Percentiles rank a stretch among this genome's conserved stretches.
Evolutionary conservation across 2,113 vertebrate genomes (phyloP).

Genomic region (Rattus norvegicus): GRCr8 NC_086026.1:24850501-24851000

Average conservation of each 20-base stretch:
- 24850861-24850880: background rate
- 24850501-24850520: background rate
- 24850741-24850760: background rate
- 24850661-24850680: background rate
- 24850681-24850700: background rate
- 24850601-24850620: background rate
- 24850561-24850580: background rate
- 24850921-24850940: background rate
- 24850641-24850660: background rate
- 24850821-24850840: background rate
- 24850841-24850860: background rate
- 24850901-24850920: background rate
- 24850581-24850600: background rate
- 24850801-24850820: background rate
- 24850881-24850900: background rate
- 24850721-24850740: background rate
- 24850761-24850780: background rate
- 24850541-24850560: background rate
- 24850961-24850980: background rate
- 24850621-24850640: background rate
- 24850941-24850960: background rate
- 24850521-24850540: background rate
- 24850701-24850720: background rate
- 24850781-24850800: background rate
- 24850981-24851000: background rate